phyloP scores from a whole-genome alignment of 2,888 invertebrate species.

The Graphium colonna region DNA sequence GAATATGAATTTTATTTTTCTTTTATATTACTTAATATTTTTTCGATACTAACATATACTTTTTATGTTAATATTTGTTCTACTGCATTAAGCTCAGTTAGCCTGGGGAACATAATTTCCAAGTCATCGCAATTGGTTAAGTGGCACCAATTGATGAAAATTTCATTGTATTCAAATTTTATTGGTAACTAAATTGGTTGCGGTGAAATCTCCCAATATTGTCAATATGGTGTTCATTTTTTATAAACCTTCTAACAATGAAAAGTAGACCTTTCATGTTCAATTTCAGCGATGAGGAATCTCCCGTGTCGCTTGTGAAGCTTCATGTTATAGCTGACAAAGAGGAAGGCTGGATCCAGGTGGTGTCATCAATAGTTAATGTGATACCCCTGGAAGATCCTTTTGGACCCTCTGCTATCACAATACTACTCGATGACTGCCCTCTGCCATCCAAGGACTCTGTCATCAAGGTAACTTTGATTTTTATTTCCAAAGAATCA shows the following conservation, averaged over 20 bases:
- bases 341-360: slow-evolving; percentile 94
- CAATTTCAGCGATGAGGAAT: slow-evolving; percentile 89
- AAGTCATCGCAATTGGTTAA: not conserved
- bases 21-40: too few relatives aligned
- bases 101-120: not conserved
- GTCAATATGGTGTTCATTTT: not conserved
- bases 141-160: not conserved
- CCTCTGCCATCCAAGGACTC: slow-evolving; percentile 89
- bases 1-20: too few relatives aligned
- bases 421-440: slow-evolving; percentile 93
- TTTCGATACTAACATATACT: too few relatives aligned
- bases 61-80: too few relatives aligned
- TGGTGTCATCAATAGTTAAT: slow-evolving; percentile 89
- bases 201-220: not conserved
- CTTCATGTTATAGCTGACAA: slow-evolving; percentile 93
- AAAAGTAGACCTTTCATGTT: not conserved
- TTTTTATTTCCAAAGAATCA: too few relatives aligned
- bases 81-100: too few relatives aligned
- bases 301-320: slow-evolving; percentile 90
- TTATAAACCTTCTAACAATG: not conserved
- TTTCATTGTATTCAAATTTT: not conserved
- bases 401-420: slow-evolving; percentile 94
- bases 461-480: slow-evolving; percentile 83
- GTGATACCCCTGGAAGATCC: slow-evolving; percentile 91
- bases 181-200: not conserved